Evolutionary conservation across 92 coral and sea anemone genomes (phyloP), one percentile per base, ranked within the genome.

Genomic region (Phenganax stokvisi): DNA sequence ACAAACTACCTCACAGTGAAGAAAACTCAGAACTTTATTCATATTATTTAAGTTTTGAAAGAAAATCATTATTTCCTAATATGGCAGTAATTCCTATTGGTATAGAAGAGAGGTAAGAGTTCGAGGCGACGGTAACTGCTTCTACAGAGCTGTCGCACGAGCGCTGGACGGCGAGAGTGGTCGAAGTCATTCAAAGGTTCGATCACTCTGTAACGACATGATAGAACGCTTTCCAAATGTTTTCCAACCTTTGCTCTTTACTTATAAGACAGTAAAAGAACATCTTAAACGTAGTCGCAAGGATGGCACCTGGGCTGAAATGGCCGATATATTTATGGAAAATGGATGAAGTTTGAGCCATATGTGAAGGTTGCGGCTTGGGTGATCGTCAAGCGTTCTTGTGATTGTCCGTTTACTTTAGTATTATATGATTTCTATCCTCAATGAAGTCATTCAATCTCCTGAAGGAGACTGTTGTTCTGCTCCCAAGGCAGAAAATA

Each of bases 401-500:
- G 90, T 76, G 28, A 25, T 62, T 87, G 92, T 65, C 92, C 92
- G 30, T 62, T 87, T 70, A 89, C 89, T 77, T 56, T 79, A 30
- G 80, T 78, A 25, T 79, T 78, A 30, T 37, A 62, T 62, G 69
- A 62, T 15, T 62, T 62, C 29, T 62, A 15, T n/a, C 69, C 15
- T 62, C 74, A 74, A 54, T 74, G 85, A 53, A 77, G 81, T 80
- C 88, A 87, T 87, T 87, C 59, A 84, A 87, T 51, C 85, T 87
- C 85, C 88, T 56, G 68, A 53, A 44, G 85, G 80, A 56, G 71
- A 75, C 83, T 85, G 90, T 81, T 87, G 81, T 84, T 57, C 71
- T 77, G 62, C 79, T 80, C 54, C 89, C 9, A 68, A 25, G 77
- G 66, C 88, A 15, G 75, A 63, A 83, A 87, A 75, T 84, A 76